Evolutionary conservation across 1,140 invertebrate genomes (phyloP).

Genomic region (Anthonomus grandis): DNA sequence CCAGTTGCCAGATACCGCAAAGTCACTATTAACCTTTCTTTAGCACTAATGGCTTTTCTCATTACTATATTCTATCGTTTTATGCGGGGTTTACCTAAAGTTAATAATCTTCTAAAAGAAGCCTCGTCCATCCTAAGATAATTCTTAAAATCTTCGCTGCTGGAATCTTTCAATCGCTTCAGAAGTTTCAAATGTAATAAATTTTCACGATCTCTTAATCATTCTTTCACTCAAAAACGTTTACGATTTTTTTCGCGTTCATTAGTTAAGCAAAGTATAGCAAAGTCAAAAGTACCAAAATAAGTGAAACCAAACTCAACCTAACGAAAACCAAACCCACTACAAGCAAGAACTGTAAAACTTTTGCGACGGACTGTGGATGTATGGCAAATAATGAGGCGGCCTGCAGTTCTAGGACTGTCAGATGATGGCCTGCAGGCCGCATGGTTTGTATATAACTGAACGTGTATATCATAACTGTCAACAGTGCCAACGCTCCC

Average conservation of each 20-base stretch:
- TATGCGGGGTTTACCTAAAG: neutral
- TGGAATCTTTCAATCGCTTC: no score
- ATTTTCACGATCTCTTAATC: neutral
- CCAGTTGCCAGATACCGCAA: no score
- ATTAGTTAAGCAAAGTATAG: no score
- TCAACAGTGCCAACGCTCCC: no score
- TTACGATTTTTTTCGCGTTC: neutral
- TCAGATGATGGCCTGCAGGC: neutral
- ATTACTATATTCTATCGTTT: neutral
- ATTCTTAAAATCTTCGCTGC: neutral
- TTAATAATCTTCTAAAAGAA: neutral
- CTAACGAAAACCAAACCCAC: neutral
- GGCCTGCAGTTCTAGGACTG: no score
- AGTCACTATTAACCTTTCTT: no score
- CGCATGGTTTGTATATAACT: neutral
- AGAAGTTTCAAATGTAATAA: neutral
- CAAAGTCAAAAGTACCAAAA: neutral
- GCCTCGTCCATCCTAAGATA: neutral
- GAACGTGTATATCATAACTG: neutral
- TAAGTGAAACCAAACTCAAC: neutral
- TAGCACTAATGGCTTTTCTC: neutral
- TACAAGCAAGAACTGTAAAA: no score
- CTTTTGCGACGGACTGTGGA: no score
- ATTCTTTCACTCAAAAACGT: neutral
- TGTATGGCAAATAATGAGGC: no score